phyloP scores from a whole-genome alignment of 1,140 invertebrate genomes.

The Ditylenchus dipsaci region DNA sequence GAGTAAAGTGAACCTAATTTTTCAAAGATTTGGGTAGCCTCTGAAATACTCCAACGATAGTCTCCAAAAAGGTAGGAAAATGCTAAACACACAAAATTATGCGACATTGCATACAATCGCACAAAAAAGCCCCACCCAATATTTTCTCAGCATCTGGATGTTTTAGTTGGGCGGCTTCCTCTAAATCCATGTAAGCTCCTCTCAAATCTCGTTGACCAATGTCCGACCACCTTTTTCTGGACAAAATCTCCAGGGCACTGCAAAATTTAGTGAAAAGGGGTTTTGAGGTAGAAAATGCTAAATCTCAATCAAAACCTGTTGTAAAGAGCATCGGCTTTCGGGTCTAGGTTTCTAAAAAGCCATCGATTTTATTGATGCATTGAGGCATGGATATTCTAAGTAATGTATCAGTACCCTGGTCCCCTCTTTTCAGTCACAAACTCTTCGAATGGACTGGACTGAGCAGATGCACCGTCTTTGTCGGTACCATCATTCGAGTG shows the following conservation, averaged over 20 bases:
- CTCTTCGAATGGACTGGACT: constrained; percentile 19
- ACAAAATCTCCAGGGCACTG: constrained; percentile 26
- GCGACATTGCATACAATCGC: neutral
- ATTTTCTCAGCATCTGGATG: constrained; percentile 31
- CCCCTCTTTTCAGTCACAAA: constrained; percentile 27
- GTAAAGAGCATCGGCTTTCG: constrained; percentile 23
- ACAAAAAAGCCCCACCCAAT: constrained; percentile 20
- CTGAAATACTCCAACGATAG: constrained; percentile 70
- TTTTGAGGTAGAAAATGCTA: neutral
- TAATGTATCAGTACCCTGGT: constrained; percentile 7
- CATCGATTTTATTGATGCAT: neutral
- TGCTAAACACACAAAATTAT: constrained; percentile 65
- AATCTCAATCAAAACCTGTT: neutral
- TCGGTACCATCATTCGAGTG: neutral
- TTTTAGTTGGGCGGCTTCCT: constrained; percentile 33
- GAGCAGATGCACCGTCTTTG: neutral
- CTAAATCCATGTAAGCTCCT: constrained; percentile 35
- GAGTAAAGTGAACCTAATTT: constrained; percentile 62
- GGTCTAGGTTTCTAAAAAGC: constrained; percentile 8
- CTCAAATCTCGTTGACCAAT: constrained; percentile 25
- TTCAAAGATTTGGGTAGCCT: constrained; percentile 73
- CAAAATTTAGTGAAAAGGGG: neutral
- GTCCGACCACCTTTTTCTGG: constrained; percentile 27
- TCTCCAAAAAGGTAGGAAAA: constrained; percentile 80
- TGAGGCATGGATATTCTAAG: neutral